phyloP scores from a whole-genome alignment of 2,888 invertebrate genomes.

The Stenoptilia bipunctidactyla region DNA sequence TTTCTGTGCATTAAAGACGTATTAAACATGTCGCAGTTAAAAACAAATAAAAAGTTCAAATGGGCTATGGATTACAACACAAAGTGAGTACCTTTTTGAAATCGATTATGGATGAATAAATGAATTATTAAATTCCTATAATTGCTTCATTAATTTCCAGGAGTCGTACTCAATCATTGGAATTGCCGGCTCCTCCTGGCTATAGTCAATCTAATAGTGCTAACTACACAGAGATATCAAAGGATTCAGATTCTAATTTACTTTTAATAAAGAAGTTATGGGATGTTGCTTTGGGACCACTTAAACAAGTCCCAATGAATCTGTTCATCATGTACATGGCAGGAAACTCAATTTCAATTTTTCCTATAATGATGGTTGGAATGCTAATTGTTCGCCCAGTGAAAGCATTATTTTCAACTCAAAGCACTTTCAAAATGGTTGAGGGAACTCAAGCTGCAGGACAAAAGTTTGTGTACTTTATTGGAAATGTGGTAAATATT shows the following conservation, averaged over 20 bases:
- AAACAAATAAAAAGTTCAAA: constrained; percentile 68
- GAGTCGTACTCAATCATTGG: constrained; percentile 42
- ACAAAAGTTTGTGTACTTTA: constrained; percentile 92
- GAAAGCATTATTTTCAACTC: constrained; percentile 93
- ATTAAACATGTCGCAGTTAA: constrained; percentile 41
- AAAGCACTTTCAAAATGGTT: constrained; percentile 92
- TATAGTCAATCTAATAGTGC: constrained; percentile 81
- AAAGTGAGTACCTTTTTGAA: constrained; percentile 46
- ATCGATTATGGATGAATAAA: neutral
- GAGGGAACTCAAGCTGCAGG: constrained; percentile 91
- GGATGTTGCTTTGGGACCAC: constrained; percentile 94
- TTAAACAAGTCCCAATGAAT: constrained; percentile 99
- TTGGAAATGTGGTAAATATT: constrained; percentile 94
- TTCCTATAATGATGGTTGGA: constrained; percentile 99
- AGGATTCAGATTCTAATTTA: constrained; percentile 86
- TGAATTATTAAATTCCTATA: neutral
- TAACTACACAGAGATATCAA: constrained; percentile 81
- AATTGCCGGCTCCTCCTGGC: constrained; percentile 86
- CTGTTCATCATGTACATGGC: constrained; percentile 99
- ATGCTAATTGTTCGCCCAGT: constrained; percentile 98
- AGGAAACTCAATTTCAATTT: constrained; percentile 98
- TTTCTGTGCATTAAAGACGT: too few species aligned
- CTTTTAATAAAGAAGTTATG: constrained; percentile 94
- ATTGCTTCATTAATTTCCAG: constrained; percentile 24
- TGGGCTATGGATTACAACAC: constrained; percentile 75